Percentiles rank a stretch among this genome's conserved stretches.
These are phyloP conservation scores for Triplophysa siluroides DNA, from an alignment of 2,113 vertebrate genomes.

Conservation along the genomic window DNA sequence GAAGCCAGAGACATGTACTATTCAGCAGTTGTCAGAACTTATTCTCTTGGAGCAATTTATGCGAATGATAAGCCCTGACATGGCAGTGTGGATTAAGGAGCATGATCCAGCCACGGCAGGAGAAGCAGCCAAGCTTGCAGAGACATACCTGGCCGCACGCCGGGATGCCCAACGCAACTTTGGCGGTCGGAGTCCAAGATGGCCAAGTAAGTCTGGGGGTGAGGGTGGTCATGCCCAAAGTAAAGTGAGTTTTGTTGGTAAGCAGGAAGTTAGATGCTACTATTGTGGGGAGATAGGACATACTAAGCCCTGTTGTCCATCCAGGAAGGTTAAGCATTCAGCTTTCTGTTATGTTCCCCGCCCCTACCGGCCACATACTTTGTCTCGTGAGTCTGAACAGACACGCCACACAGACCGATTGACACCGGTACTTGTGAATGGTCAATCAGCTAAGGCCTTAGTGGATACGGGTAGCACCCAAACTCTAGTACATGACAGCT, in stretches of 20 bases:
- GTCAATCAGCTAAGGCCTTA: neutral
- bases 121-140: constrained; percentile 6
- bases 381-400: too few species aligned
- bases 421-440: neutral
- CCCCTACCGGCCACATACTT: too few species aligned
- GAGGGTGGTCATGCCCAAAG: neutral
- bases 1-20: neutral
- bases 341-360: neutral
- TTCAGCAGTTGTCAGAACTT: neutral
- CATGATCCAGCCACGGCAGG: too few species aligned
- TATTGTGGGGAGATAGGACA: neutral
- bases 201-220: neutral
- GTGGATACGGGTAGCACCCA: constrained; percentile 21
- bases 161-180: too few species aligned
- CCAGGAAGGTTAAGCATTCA: neutral
- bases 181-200: neutral
- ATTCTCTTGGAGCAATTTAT: neutral
- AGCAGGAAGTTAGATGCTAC: neutral
- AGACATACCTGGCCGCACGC: neutral
- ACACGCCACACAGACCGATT: too few species aligned
- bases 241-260: neutral
- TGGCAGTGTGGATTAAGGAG: neutral
- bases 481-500: constrained; percentile 20
- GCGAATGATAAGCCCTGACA: neutral
- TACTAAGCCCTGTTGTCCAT: neutral